A percentile compares a stretch with the other conserved stretches of the same genome.
Evolutionary conservation across 2,888 invertebrate genomes (phyloP).

Genomic region (Drosophila atroscutellata): DNA sequence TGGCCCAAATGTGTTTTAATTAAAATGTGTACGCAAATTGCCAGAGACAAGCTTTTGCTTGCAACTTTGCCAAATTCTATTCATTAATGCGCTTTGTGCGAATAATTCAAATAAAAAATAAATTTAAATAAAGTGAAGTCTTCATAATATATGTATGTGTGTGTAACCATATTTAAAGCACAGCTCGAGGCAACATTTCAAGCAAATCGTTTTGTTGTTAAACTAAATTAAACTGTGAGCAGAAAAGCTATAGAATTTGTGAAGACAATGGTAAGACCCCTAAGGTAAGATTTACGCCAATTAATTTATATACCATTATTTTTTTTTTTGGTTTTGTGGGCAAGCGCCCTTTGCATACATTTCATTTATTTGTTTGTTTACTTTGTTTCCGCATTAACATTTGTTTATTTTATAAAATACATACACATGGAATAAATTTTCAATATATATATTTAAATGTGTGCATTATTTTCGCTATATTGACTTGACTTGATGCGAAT

Average conservation of each 20-base stretch:
- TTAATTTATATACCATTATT: conserved; percentile 14
- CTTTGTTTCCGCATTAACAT: conserved; percentile 50
- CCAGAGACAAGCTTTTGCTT: conserved; percentile 8
- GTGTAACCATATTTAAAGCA: background rate
- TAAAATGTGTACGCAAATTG: conserved; percentile 12
- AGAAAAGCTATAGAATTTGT: background rate
- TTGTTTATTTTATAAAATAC: conserved; percentile 36
- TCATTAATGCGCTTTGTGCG: background rate
- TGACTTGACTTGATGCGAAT: conserved; percentile 48
- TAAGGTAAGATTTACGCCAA: background rate
- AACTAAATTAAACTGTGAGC: background rate
- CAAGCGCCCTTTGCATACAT: conserved; percentile 58
- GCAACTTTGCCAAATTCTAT: conserved; percentile 4
- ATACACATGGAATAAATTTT: conserved; percentile 38
- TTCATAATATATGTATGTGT: background rate
- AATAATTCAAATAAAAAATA: background rate
- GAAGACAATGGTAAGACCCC: background rate
- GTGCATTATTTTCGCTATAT: conserved; percentile 5
- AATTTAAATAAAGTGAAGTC: background rate
- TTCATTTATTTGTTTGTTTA: conserved; percentile 46
- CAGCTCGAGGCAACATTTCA: background rate
- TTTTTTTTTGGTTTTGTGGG: conserved; percentile 56
- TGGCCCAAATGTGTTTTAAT: conserved; percentile 28
- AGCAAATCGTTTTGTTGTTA: background rate
- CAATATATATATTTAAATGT: conserved; percentile 14